phyloP scores from a whole-genome alignment of 2,888 invertebrate genomes.

The Chorisops tibialis region DNA sequence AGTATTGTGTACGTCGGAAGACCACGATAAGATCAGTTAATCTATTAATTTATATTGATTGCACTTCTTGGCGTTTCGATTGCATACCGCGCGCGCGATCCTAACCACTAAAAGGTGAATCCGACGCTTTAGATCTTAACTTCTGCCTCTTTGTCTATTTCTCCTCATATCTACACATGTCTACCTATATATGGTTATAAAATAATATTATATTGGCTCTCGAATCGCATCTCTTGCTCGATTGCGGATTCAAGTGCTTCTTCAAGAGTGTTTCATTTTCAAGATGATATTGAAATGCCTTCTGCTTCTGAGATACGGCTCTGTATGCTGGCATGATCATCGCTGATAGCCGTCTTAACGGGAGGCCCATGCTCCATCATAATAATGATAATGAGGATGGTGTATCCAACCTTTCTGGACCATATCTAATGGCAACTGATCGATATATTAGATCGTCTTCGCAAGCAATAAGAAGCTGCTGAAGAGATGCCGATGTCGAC shows the following conservation, averaged over 20 bases:
- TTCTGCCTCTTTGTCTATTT: constrained; percentile 17
- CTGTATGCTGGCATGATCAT: not conserved
- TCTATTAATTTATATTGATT: constrained; percentile 32
- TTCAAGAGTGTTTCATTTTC: too few species aligned
- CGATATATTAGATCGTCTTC: constrained; percentile 25
- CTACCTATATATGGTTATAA: too few species aligned
- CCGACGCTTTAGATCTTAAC: constrained; percentile 32
- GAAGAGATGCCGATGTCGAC: constrained; percentile 6
- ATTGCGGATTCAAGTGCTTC: too few species aligned
- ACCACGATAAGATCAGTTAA: constrained; percentile 29
- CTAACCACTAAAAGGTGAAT: constrained; percentile 35
- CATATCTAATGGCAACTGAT: constrained; percentile 17
- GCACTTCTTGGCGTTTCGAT: constrained; percentile 19
- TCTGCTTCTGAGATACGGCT: not conserved
- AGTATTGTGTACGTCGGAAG: constrained; percentile 13
- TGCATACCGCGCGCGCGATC: constrained; percentile 11
- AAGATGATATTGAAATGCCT: not conserved
- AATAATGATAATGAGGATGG: constrained; percentile 35
- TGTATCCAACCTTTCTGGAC: constrained; percentile 34
- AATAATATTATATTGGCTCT: too few species aligned
- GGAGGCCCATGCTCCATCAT: constrained; percentile 20
- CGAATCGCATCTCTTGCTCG: too few species aligned
- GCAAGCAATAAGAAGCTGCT: constrained; percentile 2
- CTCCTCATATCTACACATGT: too few species aligned
- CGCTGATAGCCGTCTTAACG: not conserved